These are phyloP conservation scores for Meandrusa payeni DNA, from an alignment of 2,888 invertebrate species.

Conservation along the genomic window DNA sequence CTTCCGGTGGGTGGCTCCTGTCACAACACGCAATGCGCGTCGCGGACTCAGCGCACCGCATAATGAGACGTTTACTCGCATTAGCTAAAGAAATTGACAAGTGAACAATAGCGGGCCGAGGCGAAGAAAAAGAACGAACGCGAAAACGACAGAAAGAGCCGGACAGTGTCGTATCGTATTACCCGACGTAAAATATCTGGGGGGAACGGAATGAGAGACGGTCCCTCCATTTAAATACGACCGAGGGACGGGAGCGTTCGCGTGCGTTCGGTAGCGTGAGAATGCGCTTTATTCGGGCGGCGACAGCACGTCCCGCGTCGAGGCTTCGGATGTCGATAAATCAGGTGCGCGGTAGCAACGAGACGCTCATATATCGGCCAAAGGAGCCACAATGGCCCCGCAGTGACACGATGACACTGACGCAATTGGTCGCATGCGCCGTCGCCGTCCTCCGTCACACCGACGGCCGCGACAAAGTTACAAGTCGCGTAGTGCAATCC, in stretches of 20 bases:
- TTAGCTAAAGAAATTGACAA: constrained; percentile 81
- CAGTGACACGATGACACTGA: constrained; percentile 71
- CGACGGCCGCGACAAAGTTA: constrained; percentile 40
- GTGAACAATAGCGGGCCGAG: constrained; percentile 75
- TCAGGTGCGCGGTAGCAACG: constrained; percentile 61
- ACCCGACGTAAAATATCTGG: constrained; percentile 80
- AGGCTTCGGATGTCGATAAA: constrained; percentile 69
- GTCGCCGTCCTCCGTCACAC: constrained; percentile 52
- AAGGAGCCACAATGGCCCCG: constrained; percentile 62
- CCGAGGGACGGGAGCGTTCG: constrained; percentile 70
- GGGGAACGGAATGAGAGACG: constrained; percentile 78
- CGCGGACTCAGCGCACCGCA: constrained; percentile 76
- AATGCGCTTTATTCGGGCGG: constrained; percentile 75
- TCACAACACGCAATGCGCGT: constrained; percentile 79
- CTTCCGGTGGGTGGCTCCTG: constrained; percentile 81
- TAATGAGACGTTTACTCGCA: constrained; percentile 81
- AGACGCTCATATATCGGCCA: constrained; percentile 63
- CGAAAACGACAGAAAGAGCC: constrained; percentile 76
- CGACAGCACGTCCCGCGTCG: constrained; percentile 57
- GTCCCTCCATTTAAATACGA: constrained; percentile 75
- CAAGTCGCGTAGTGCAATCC: constrained; percentile 39
- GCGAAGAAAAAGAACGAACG: constrained; percentile 62
- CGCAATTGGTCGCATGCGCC: constrained; percentile 71
- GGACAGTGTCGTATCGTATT: constrained; percentile 81
- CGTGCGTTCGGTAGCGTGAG: constrained; percentile 79